Percentiles rank a stretch among this genome's conserved stretches.
Conservation (phyloP, 2,113 vertebrate genomes). For the Anoura caudifer region DNA sequence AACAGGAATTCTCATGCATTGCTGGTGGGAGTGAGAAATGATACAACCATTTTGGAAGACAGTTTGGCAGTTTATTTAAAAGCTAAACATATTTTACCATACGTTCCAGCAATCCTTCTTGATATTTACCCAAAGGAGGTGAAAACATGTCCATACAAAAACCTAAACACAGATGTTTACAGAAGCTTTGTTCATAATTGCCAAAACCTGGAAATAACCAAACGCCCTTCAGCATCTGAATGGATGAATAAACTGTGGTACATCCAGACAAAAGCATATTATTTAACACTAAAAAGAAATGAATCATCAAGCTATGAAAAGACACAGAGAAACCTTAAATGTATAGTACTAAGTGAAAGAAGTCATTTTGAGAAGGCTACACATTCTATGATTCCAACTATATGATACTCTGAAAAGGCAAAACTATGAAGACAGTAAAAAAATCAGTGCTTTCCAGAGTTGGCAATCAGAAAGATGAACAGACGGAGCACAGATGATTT, state of each 20-base stretch:
- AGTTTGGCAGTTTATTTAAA: neutral
- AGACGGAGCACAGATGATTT: neutral
- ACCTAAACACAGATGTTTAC: neutral
- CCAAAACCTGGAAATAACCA: neutral
- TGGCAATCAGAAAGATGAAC: neutral
- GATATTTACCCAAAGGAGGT: neutral
- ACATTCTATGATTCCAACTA: neutral
- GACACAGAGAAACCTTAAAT: neutral
- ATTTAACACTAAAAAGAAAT: neutral
- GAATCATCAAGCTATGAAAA: constrained; percentile 1
- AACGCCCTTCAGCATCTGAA: neutral
- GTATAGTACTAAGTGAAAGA: neutral
- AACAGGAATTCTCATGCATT: neutral
- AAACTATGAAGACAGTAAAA: neutral
- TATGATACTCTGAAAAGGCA: neutral
- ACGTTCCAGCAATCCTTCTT: neutral
- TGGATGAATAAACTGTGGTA: neutral
- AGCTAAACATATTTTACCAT: neutral
- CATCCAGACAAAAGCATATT: neutral
- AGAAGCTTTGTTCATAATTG: neutral
- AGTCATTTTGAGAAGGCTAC: neutral
- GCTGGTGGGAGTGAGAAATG: neutral
- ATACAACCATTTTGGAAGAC: neutral
- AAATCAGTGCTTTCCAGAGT: neutral
- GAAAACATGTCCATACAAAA: neutral